phyloP scores from a whole-genome alignment of 2,113 vertebrate genomes.

The Mionectes macconnelli region DNA sequence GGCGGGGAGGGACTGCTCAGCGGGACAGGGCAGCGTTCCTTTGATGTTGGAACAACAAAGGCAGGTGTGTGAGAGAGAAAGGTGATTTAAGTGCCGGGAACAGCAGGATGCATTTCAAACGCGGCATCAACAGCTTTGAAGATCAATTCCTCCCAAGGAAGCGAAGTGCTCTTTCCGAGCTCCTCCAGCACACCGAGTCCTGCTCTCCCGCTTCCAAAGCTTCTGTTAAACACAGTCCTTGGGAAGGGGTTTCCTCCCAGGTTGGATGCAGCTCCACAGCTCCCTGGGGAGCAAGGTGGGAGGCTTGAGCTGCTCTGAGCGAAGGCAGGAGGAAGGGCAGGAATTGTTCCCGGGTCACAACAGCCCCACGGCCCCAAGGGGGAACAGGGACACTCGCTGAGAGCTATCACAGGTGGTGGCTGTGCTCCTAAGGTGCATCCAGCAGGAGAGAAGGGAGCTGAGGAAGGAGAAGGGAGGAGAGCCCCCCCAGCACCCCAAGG shows the following conservation, averaged over 20 bases:
- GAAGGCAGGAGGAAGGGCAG: not conserved
- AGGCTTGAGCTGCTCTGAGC: not conserved
- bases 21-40: not conserved
- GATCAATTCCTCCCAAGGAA: constrained; percentile 34
- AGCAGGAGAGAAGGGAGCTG: not conserved
- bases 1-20: not conserved
- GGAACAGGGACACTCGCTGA: not conserved
- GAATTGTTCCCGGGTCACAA: not conserved
- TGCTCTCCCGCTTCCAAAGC: not conserved
- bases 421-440: not conserved
- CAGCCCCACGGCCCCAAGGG: not conserved
- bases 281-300: not conserved
- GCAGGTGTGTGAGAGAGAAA: not conserved
- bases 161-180: not conserved
- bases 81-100: not conserved
- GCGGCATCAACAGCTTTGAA: constrained; percentile 22
- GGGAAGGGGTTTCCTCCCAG: not conserved
- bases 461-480: not conserved
- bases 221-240: not conserved
- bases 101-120: constrained; percentile 53
- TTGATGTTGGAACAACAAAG: constrained; percentile 68
- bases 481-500: not conserved
- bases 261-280: not conserved
- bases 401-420: not conserved
- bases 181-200: not conserved